Percentiles rank a stretch among this genome's conserved stretches.
Conservation (phyloP, 2,797 vertebrate species). For the Pseudopleuronectes americanus region DNA sequence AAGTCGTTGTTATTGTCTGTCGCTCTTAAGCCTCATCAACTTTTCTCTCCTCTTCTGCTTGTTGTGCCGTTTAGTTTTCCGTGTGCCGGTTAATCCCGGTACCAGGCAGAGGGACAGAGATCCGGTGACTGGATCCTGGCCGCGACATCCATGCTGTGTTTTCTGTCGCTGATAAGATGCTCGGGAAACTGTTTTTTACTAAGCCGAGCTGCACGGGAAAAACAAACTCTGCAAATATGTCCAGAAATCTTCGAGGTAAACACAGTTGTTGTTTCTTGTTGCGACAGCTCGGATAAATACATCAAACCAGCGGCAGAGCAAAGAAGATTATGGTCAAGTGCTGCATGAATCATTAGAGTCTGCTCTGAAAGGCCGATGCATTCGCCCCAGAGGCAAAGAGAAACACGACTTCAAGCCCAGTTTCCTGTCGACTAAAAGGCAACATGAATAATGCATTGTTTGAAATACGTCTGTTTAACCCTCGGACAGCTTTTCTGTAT, state of each 20-base stretch:
- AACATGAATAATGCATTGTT: constrained; percentile 64
- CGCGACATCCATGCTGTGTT: constrained; percentile 22
- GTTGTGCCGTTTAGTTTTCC: constrained; percentile 30
- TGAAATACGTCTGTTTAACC: constrained; percentile 49
- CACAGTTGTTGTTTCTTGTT: constrained; percentile 8
- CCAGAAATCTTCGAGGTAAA: constrained; percentile 28
- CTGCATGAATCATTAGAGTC: constrained; percentile 42
- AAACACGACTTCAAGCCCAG: constrained; percentile 48
- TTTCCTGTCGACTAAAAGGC: constrained; percentile 43
- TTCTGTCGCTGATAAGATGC: constrained; percentile 24
- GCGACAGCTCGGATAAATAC: constrained; percentile 19
- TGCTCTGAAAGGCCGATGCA: constrained; percentile 41
- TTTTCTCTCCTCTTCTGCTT: background rate
- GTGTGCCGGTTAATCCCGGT: constrained; percentile 38
- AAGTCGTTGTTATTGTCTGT: background rate
- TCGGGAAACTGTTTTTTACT: constrained; percentile 36
- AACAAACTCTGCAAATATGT: constrained; percentile 25
- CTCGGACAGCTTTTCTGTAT: constrained; percentile 39
- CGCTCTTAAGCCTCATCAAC: background rate
- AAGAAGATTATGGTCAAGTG: constrained; percentile 44
- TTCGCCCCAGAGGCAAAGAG: constrained; percentile 35
- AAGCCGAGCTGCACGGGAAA: constrained; percentile 15
- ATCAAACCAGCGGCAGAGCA: constrained; percentile 1
- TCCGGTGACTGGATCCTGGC: background rate
- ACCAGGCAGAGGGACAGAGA: constrained; percentile 31